Base-by-base conservation (phyloP, 2,797 vertebrate species). In the Gallinago nigripennis region DNA sequence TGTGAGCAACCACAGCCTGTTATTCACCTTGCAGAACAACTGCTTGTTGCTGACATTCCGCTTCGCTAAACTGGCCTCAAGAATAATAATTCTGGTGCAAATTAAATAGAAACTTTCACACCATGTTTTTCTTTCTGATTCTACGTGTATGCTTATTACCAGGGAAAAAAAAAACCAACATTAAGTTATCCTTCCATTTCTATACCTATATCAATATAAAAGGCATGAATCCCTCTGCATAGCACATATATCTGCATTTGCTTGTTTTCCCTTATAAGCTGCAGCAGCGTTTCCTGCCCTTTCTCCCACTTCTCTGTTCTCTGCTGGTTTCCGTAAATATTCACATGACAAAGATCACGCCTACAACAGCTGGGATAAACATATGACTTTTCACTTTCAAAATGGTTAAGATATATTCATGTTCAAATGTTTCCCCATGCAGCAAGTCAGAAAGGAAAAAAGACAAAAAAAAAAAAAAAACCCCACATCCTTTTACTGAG, bases 71-170 rank as follows among this genome's bases (percentile, higher is more conserved):
- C 9, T n/a, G 33, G 37, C 45, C 63, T 86, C 46, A 72, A 72
- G 17, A 92, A 70, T 33, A 79, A 57, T 35, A 65, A 81, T 65
- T 94, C 30, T 72, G 46, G 75, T 63, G 43, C 28, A 64, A 81
- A 19, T 30, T 41, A 71, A 80, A 12, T 12, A 71, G 58, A 83
- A 88, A 88, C 8, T 21, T 84, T 50, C 31, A 45, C 37, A 9
- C 3, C 48, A 4, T 14, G 6, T 48, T 85, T 78, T 23, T 54
- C 31, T 81, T 20, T 61, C 57, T 53, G 28, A 75, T 80, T 46
- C 51, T 41, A 18, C 35, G 14, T 45, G 12, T 2, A 2, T 51
- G 17, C 18, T 70, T 6, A 58, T 66, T 41, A 61, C 14, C 11
- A 37, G 31, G 21, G 37, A 3, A 3, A 28, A 28, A 53, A 64